Base-by-base conservation (phyloP, 2,113 vertebrate genomes). In the Lota lota region DNA sequence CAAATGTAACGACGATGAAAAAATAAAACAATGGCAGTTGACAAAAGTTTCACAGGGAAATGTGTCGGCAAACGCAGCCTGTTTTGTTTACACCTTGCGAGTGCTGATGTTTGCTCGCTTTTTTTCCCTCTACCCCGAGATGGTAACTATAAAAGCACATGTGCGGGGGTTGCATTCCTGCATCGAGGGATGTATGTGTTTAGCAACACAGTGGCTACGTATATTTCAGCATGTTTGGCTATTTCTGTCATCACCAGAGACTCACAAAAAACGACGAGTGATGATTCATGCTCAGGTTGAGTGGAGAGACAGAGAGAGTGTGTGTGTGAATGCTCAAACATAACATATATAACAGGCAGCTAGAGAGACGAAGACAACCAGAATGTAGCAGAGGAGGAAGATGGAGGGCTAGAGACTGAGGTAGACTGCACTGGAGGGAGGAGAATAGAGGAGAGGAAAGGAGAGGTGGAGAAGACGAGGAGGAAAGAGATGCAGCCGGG, bases 211-310 rank as follows among this genome's bases (percentile, higher is more conserved):
- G 20, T 19, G 56, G 61, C 62, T 73, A 81, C 85, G 72, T 82
- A 82, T 83, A 83, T 86, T 85, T 86, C 59, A 87, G 68, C 63
- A 69, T 60, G 67, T 82, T 65, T 68, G 28, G 10, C 64, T 67
- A 72, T 78, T 79, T 82, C 50, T 68, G 64, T 58, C 1, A 0
- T 68, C 51, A 64, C 54, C 22, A 3, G 18, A 22, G 22, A 61
- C 40, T 67, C 63, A 69, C 74, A 79, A 70, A 74, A 77, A 64
- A 62, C 50, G 10, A 59, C 57, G 7, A 68, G 70, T 67, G 16
- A 75, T 73, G 73, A 81, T 78, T 71, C 77, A 77, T 65, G 19
- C 68, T 66, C 40, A 47, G 40, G 40, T 47, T 47, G 40, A 47
- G 40, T 12, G 40, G 12, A 14, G 40, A 47, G 40, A 11, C 0